Evolutionary conservation across 2,888 invertebrate species (phyloP), one percentile per base, ranked within the genome.

Genomic region (Suillia variegata): DNA sequence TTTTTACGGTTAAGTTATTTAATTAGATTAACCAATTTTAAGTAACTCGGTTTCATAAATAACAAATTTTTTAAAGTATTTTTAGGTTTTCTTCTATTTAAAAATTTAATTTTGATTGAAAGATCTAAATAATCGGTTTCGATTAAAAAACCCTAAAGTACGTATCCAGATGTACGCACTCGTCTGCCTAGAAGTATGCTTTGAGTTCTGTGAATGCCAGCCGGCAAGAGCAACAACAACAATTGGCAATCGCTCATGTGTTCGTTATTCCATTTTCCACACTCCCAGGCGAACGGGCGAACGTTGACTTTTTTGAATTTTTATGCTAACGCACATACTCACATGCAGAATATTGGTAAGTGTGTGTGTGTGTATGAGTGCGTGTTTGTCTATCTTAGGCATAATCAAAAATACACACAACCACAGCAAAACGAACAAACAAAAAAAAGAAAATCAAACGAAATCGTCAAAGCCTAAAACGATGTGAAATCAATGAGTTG

Each of bases 401-500:
- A 56, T 60, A 60, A 58, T 56, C 58, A 50, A 38, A 54, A 50
- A 49, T 42, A 31, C 33, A 21, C 33, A 33, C 33, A 31, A 8
- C 10, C 31, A 20, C 24, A 12, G 1, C 18, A 8, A 21, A 15
- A 20, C 20, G 20, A 3, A 47, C 17, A 31, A 13, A n/a, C 49
- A 56, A 48, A 47, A 53, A 56, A 53, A 56, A 31, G 54, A 62
- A n/a, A n/a, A n/a, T n/a, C n/a, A n/a, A n/a, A n/a, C n/a, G n/a
- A n/a, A 65, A 66, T 67, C 62, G 62, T 59, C 64, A 63, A 60
- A 68, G 66, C 65, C 59, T 38, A 63, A 64, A 69, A 74, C 75
- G 75, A 74, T 73, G 75, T 70, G 72, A 80, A n/a, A 76, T 79
- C 81, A 81, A 81, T 81, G 81, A 79, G 71, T 78, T 75, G 80